phyloP scores from a whole-genome alignment of 2,113 vertebrate genomes.

The Alexandromys fortis region DNA sequence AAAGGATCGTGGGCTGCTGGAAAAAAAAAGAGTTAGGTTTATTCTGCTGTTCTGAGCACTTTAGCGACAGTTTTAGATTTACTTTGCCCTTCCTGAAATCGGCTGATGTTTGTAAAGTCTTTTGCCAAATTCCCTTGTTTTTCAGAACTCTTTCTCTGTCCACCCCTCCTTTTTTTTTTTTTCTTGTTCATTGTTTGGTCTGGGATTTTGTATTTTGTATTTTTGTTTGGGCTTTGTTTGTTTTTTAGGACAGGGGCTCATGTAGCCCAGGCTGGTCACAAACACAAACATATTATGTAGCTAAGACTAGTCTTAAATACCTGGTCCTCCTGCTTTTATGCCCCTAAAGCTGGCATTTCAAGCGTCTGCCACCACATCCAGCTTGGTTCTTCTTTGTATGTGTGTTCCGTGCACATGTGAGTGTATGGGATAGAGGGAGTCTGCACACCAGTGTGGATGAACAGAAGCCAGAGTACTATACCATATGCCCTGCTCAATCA shows the following conservation, averaged over 20 bases:
- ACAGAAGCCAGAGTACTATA: neutral
- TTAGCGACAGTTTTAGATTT: slow-evolving; percentile 41
- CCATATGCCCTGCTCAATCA: neutral
- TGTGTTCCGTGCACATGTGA: no score
- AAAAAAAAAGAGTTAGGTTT: slow-evolving; percentile 60
- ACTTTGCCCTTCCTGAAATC: slow-evolving; percentile 57
- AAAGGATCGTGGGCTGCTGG: slow-evolving; percentile 62
- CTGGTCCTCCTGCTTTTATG: neutral
- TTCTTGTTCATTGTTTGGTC: neutral
- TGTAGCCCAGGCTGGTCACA: neutral
- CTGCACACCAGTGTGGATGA: neutral
- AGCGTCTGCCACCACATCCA: neutral
- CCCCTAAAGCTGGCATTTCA: neutral
- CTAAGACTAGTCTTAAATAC: neutral
- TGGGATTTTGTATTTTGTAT: neutral
- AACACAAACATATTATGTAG: neutral
- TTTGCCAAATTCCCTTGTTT: slow-evolving; percentile 50
- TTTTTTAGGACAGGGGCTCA: neutral
- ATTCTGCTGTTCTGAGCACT: slow-evolving; percentile 67
- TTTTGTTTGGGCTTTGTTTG: neutral
- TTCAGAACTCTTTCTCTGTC: slow-evolving; percentile 6
- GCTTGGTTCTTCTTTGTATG: no score
- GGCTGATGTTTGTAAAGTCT: slow-evolving; percentile 41
- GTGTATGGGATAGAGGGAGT: neutral
- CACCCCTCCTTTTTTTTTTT: neutral